Evolutionary conservation across 2,888 invertebrate genomes (phyloP), one percentile per base, ranked within the genome.

Genomic region (Drosophila limbata): DNA sequence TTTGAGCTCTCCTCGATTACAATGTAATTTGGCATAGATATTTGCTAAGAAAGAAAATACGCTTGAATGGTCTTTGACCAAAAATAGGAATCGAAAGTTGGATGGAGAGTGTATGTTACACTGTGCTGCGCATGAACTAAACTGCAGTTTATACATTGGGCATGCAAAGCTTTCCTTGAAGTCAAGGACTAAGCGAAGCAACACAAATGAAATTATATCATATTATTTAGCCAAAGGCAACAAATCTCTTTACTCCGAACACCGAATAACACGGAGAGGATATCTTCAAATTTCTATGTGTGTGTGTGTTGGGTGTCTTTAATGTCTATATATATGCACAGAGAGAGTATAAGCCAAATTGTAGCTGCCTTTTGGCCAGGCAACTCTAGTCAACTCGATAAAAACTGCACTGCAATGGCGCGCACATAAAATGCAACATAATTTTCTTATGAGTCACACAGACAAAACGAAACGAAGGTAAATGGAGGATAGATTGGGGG

Each of bases 391-490:
- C 21, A 63, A 15, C 33, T 69, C 69, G 73, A 84, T 81, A 84
- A 81, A 82, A 82, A 75, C 76, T 70, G 73, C 84, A 70, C 70
- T 74, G 79, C 76, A 72, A 61, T 68, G 61, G 72, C 66, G 72
- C 63, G 63, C 75, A 81, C 88, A 85, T 89, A 85, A 85, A 89
- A 79, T 85, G 88, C 88, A 85, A 85, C 90, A 89, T 89, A 88
- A 85, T 89, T 85, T 85, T 85, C 86, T 85, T 85, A 85, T 85
- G 90, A 85, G 72, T 89, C 88, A 84, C 70, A 87, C 63, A 77
- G 57, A 74, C 51, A 63, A 61, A 37, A 71, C 53, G 55, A 66
- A 40, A 17, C 39, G 44, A 47, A 73, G 50, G 61, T 69, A 48
- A 69, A 35, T 45, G 39, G 28, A 11, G 4, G 33, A 13, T 21